These are phyloP conservation scores for Zosterops pallidus DNA, from an alignment of 2,113 vertebrate species.

Conservation along the genomic window DNA sequence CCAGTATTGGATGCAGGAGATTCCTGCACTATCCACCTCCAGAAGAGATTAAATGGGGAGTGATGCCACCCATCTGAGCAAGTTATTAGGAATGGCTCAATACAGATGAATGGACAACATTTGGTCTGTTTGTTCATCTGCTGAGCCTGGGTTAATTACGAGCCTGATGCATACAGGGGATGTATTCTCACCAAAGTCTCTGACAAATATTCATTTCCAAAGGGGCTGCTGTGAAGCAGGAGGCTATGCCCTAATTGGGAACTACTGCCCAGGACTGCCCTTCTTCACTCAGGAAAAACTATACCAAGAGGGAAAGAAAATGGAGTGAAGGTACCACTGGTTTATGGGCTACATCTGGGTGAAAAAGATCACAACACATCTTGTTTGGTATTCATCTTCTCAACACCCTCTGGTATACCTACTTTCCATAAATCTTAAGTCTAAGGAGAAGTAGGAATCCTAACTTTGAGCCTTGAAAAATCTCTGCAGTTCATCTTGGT, in stretches of 20 bases:
- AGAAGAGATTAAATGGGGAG: neutral
- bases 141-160: constrained; percentile 22
- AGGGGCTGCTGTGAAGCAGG: neutral
- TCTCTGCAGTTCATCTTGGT: neutral
- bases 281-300: neutral
- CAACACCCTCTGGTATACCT: neutral
- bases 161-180: neutral
- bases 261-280: neutral
- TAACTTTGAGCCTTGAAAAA: neutral
- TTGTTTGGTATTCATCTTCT: neutral
- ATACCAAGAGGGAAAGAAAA: neutral
- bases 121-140: neutral
- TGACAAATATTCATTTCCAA: neutral
- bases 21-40: neutral
- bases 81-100: neutral
- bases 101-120: neutral
- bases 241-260: neutral
- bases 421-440: neutral
- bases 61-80: neutral
- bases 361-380: neutral
- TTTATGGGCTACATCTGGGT: neutral
- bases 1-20: neutral
- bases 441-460: neutral
- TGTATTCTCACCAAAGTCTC: neutral
- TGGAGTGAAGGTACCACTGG: neutral